Conservation (phyloP, 37 sponge, comb jelly and placozoan species). For the Spongilla lacustris region DNA sequence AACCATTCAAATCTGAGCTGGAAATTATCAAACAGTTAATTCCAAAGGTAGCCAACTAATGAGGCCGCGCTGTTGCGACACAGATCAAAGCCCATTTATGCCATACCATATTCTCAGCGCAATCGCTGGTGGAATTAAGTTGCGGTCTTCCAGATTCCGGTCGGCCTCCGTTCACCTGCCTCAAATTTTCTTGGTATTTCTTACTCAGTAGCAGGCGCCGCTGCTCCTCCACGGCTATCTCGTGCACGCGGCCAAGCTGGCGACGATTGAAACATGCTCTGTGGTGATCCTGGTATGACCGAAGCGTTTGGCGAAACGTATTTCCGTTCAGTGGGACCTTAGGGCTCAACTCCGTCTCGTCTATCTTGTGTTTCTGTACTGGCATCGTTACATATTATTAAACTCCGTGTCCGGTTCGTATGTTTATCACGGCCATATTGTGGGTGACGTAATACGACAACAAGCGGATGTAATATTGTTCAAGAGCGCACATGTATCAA, state of each 20-base stretch:
- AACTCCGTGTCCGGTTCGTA: not conserved
- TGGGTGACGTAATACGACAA: not conserved
- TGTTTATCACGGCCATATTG: constrained; percentile 1
- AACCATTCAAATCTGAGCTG: too few species aligned
- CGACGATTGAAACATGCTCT: constrained; percentile 23
- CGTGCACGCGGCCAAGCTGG: constrained; percentile 21
- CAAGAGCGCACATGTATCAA: not conserved
- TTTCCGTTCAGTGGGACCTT: constrained; percentile 15
- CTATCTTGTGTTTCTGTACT: constrained; percentile 15
- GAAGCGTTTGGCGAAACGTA: constrained; percentile 18
- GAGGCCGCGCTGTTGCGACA: not conserved
- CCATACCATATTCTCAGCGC: constrained; percentile 3
- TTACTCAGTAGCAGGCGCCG: constrained; percentile 21
- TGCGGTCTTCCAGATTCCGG: constrained; percentile 7
- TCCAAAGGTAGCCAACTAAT: not conserved
- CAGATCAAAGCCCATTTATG: not conserved
- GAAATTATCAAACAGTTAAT: too few species aligned
- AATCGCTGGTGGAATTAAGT: constrained; percentile 7
- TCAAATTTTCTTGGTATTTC: constrained; percentile 46
- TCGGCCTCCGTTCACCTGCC: constrained; percentile 32
- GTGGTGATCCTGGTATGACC: constrained; percentile 37
- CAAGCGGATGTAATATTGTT: not conserved
- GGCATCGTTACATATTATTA: constrained; percentile 7
- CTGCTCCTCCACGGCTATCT: constrained; percentile 40
- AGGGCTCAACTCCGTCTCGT: constrained; percentile 8